Conservation (phyloP, 2,797 vertebrate species). For the Betta splendens region DNA sequence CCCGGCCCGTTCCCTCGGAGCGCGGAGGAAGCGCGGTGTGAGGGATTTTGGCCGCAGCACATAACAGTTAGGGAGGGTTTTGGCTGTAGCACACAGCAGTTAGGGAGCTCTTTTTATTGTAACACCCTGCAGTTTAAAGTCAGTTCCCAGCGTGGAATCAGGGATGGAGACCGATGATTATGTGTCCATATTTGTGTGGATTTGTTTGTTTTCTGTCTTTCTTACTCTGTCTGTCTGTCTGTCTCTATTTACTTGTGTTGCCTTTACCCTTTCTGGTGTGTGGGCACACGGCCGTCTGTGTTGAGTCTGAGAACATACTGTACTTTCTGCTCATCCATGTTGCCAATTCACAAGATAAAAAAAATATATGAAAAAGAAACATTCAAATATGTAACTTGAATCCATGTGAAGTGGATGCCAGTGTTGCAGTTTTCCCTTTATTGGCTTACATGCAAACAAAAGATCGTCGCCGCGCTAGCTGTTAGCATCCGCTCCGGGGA, state of each 20-base stretch:
- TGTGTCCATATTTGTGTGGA: slow-evolving; percentile 38
- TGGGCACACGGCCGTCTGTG: slow-evolving; percentile 48
- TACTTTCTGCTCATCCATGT: slow-evolving; percentile 27
- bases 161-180: slow-evolving; percentile 65
- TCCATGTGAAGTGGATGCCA: too few species aligned
- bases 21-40: slow-evolving; percentile 50
- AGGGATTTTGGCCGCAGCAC: slow-evolving; percentile 60
- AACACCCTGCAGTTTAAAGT: slow-evolving; percentile 65
- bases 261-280: slow-evolving; percentile 23
- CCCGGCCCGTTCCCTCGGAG: slow-evolving; percentile 26
- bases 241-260: slow-evolving; percentile 23
- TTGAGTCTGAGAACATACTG: slow-evolving; percentile 61
- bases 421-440: too few species aligned
- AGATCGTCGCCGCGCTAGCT: too few species aligned
- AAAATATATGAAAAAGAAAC: too few species aligned
- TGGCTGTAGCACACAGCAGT: slow-evolving; percentile 62
- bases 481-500: too few species aligned
- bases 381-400: too few species aligned
- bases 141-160: slow-evolving; percentile 58
- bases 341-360: too few species aligned
- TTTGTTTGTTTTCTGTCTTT: slow-evolving; percentile 45
- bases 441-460: too few species aligned
- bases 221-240: slow-evolving; percentile 20
- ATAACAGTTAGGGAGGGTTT: slow-evolving; percentile 60
- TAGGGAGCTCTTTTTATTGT: slow-evolving; percentile 63